Base-by-base conservation (phyloP, 2,797 vertebrate species). In the Pyrocephalus nanus region DNA sequence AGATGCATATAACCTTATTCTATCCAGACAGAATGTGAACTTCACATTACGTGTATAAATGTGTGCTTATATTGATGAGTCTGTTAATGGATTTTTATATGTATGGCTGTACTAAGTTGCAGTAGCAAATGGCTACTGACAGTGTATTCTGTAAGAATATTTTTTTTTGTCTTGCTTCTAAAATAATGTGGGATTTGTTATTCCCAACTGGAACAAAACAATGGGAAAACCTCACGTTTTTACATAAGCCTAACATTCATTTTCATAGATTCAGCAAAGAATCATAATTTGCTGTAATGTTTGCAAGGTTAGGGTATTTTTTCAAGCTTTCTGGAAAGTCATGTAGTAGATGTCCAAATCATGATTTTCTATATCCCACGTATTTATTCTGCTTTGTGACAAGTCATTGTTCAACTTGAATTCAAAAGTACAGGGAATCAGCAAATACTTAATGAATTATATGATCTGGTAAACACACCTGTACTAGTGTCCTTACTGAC, bases 161-260 rank as follows among this genome's bases (percentile, higher is more conserved):
- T 86, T 89, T 71, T 54, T 20, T 45, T 66, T 32, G 20, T 71
- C 64, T 70, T 58, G 12, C 54, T 92, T 84, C 55, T 36, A 34
- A 77, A 89, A 27, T 71, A 67, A 30, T 66, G 9, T 0, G 4
- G 1, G 6, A 20, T 91, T 85, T 0, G 1, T 5, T 61, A 14
- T 51, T 85, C 51, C 36, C 36, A 54, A 8, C 12, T 69, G 67
- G 26, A 74, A 30, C 48, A 66, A 83, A 89, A 9, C 54, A 57
- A 8, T 34, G 51, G 57, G 58, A 79, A 84, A 58, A 38, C 0
- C 3, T 0, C 5, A 6, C 0, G 0, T 30, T 91, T 91, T 85
- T 65, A 6, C 12, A 42, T 34, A 65, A 78, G 17, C 18, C 16
- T 40, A 8, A 40, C 11, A 2, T 70, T 57, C 20, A 32, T 74